Evolutionary conservation across 2,113 vertebrate genomes (phyloP).

Genomic region (Amblyornis subalaris): DNA sequence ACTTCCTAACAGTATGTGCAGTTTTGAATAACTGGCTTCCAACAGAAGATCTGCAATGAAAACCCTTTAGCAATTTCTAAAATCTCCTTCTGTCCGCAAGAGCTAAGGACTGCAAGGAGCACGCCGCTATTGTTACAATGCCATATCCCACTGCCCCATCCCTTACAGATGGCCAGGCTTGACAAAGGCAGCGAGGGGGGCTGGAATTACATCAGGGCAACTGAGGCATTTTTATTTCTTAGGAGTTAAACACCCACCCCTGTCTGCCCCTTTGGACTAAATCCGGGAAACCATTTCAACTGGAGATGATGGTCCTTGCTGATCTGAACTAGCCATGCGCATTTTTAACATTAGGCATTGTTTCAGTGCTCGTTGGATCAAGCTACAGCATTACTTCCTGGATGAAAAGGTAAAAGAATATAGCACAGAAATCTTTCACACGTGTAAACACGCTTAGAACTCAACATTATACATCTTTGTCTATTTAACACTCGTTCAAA

Average conservation of each 20-base stretch:
- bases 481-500: neutral
- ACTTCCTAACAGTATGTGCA: constrained; percentile 36
- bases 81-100: neutral
- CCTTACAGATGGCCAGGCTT: neutral
- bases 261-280: neutral
- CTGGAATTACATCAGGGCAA: neutral
- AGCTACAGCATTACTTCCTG: neutral
- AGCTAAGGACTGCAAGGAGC: neutral
- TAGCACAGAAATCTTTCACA: neutral
- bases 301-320: neutral
- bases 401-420: neutral
- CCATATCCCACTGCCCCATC: neutral
- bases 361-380: neutral
- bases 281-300: neutral
- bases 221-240: neutral
- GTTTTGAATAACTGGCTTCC: constrained; percentile 15
- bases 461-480: neutral
- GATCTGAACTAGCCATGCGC: neutral
- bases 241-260: neutral
- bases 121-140: fast-evolving
- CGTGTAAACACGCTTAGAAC: neutral
- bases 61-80: neutral
- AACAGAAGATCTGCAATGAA: neutral
- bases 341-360: neutral
- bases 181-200: fast-evolving